phyloP scores from a whole-genome alignment of 2,888 invertebrate genomes.

The Drepanosiphum platanoidis region DNA sequence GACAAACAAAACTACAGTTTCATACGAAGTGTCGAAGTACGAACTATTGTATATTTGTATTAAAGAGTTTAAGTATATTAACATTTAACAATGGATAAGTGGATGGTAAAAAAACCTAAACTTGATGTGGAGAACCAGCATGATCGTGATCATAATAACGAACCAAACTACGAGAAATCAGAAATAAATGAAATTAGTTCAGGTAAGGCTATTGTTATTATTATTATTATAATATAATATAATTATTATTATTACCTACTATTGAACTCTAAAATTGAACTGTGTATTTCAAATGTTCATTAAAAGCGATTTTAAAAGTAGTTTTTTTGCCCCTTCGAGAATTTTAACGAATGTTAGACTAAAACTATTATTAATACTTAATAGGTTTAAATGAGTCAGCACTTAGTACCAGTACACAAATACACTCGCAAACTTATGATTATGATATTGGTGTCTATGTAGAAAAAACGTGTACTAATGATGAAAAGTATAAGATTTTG shows the following conservation, averaged over 20 bases:
- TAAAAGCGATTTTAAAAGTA: neutral
- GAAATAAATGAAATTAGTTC: conserved; percentile 34
- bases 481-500: conserved; percentile 12
- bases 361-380: conserved; percentile 21
- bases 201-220: neutral
- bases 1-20: neutral
- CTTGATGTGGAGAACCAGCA: conserved; percentile 1
- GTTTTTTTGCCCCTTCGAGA: neutral
- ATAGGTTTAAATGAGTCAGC: conserved; percentile 26
- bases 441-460: conserved; percentile 23
- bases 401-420: conserved; percentile 8
- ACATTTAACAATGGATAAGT: conserved; percentile 26
- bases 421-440: conserved; percentile 23
- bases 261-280: neutral
- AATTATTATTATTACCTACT: neutral
- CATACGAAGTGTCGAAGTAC: neutral
- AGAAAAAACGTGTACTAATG: conserved; percentile 1
- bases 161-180: conserved; percentile 18
- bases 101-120: conserved; percentile 35
- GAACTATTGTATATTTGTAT: neutral
- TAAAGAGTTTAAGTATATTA: conserved; percentile 2
- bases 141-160: neutral
- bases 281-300: neutral
- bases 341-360: neutral
- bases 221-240: neutral